Conservation (phyloP, 1,140 invertebrate genomes). For the Melipona quadrifasciata region DNA sequence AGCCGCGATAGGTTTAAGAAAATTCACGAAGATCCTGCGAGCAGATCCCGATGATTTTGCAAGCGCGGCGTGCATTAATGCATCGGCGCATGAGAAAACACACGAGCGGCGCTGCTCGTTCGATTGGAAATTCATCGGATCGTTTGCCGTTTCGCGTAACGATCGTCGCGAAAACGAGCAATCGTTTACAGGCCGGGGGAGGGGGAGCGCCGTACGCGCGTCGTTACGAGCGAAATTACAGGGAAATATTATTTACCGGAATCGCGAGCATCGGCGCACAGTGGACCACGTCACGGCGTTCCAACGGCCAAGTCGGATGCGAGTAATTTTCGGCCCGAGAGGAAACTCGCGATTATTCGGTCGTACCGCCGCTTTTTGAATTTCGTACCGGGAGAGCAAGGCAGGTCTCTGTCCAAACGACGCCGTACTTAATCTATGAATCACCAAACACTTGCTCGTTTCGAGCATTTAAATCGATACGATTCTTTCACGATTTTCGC, state of each 20-base stretch:
- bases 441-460: no score
- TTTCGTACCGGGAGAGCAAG: not conserved
- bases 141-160: no score
- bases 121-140: not conserved
- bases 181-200: not conserved
- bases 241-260: not conserved
- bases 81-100: not conserved
- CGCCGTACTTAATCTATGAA: no score
- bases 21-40: conserved; percentile 4
- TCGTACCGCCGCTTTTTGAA: not conserved
- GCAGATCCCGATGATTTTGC: not conserved
- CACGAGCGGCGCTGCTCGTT: not conserved
- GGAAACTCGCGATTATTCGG: conserved; percentile 10
- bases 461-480: no score
- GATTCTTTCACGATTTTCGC: no score
- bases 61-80: conserved; percentile 1
- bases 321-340: not conserved
- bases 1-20: not conserved
- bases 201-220: not conserved
- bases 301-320: not conserved
- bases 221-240: not conserved
- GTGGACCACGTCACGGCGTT: not conserved
- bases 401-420: not conserved
- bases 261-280: not conserved
- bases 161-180: not conserved